These are phyloP conservation scores for Palaemon carinicauda DNA, from an alignment of 1,140 invertebrate species.

Conservation along the genomic window DNA sequence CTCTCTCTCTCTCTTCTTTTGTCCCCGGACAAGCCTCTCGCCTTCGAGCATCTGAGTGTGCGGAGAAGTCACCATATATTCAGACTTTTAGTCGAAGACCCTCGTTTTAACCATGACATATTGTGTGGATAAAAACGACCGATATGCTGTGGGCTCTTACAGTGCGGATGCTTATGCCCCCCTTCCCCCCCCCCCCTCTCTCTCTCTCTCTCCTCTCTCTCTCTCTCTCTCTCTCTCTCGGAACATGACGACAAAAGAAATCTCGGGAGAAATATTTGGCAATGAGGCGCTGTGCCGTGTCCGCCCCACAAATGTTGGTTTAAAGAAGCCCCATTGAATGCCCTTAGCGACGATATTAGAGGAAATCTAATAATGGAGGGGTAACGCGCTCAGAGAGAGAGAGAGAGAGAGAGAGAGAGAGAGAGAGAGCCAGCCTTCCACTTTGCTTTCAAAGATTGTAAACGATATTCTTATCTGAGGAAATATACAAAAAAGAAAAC, in stretches of 20 bases:
- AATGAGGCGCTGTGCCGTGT: neutral
- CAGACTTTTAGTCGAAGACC: neutral
- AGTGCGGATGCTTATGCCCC: neutral
- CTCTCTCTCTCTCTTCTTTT: neutral
- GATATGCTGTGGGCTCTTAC: neutral
- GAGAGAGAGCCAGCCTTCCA: neutral
- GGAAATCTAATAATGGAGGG: slow-evolving; percentile 55
- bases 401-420: slow-evolving; percentile 22
- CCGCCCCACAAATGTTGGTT: slow-evolving; percentile 52
- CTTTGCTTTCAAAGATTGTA: neutral
- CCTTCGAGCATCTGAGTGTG: neutral
- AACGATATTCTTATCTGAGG: too few relatives aligned
- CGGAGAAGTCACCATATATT: neutral
- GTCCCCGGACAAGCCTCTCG: neutral
- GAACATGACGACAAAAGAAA: slow-evolving; percentile 1
- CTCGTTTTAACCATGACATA: neutral
- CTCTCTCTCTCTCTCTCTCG: neutral
- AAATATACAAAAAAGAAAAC: neutral
- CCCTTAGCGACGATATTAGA: slow-evolving; percentile 50
- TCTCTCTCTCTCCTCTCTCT: neutral
- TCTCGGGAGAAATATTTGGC: slow-evolving; percentile 11
- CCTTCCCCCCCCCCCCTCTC: neutral
- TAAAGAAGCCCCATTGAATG: slow-evolving; percentile 54
- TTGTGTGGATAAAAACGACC: neutral
- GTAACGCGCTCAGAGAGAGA: slow-evolving; percentile 17